Percentiles rank a stretch among this genome's conserved stretches.
phyloP scores from a whole-genome alignment of 2,797 vertebrate species.

The Pseudochromis fuscus region DNA sequence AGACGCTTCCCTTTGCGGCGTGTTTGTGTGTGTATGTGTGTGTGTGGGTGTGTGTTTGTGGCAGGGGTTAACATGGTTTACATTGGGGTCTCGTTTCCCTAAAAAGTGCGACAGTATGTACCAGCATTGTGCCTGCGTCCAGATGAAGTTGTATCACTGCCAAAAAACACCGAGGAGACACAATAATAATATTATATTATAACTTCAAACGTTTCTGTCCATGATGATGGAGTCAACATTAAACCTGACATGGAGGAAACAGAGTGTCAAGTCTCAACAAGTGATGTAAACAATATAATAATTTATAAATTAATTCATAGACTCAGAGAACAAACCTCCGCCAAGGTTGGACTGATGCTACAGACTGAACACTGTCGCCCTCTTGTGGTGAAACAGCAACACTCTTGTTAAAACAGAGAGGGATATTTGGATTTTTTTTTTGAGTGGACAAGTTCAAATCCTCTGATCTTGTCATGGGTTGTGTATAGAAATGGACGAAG shows the following conservation, averaged over 20 bases:
- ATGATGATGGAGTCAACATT: constrained; percentile 68
- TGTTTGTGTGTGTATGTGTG: constrained; percentile 33
- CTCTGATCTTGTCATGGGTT: too few relatives aligned
- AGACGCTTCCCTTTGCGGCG: constrained; percentile 71
- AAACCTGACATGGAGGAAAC: constrained; percentile 71
- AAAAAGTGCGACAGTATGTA: constrained; percentile 81
- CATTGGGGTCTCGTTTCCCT: constrained; percentile 73
- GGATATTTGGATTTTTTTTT: too few relatives aligned
- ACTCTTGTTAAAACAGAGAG: too few relatives aligned
- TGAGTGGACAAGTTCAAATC: too few relatives aligned
- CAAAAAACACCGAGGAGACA: constrained; percentile 76
- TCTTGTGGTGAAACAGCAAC: too few relatives aligned
- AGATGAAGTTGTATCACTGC: constrained; percentile 73
- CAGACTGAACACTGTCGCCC: too few relatives aligned
- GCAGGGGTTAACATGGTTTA: constrained; percentile 66
- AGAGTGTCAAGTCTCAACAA: constrained; percentile 61
- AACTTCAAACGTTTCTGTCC: constrained; percentile 69
- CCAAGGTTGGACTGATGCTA: too few relatives aligned
- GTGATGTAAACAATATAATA: constrained; percentile 56
- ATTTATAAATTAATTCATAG: constrained; percentile 49
- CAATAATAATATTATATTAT: constrained; percentile 62
- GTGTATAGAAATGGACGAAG: too few relatives aligned
- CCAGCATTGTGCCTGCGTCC: constrained; percentile 77
- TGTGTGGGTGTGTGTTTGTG: constrained; percentile 29
- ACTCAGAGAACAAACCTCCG: too few relatives aligned